Percentiles rank a stretch among this genome's conserved stretches.
Evolutionary conservation across 2,888 invertebrate genomes (phyloP).

Genomic region (Sympetrum striolatum): DNA sequence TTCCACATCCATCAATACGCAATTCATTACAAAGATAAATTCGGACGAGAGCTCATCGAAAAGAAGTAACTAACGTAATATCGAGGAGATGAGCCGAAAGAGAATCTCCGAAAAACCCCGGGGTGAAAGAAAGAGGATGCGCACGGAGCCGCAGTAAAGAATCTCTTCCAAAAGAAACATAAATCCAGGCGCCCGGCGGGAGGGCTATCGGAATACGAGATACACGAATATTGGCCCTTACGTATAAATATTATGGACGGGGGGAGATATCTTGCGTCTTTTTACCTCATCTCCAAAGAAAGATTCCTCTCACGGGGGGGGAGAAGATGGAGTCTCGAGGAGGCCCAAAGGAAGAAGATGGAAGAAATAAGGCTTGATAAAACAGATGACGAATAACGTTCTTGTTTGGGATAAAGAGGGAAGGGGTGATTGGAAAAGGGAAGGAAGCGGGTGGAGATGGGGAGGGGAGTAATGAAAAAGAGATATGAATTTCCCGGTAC

Average conservation of each 20-base stretch:
- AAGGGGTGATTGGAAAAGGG: background rate
- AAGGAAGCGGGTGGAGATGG: background rate
- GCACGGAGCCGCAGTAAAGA: background rate
- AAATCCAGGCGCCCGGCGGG: slow-evolving; percentile 26
- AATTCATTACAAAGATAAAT: no score
- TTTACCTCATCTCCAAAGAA: background rate
- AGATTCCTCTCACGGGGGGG: background rate
- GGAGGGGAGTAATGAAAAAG: slow-evolving; percentile 8
- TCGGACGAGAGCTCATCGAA: background rate
- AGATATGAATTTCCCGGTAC: slow-evolving; percentile 37
- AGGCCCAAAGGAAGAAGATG: background rate
- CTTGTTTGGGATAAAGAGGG: no score
- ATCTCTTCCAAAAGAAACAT: background rate
- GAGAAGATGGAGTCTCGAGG: background rate
- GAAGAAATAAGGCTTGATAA: background rate
- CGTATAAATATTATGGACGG: slow-evolving; percentile 25
- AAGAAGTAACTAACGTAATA: background rate
- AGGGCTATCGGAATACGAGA: slow-evolving; percentile 29
- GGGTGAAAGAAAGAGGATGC: background rate
- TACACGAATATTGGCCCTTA: slow-evolving; percentile 30
- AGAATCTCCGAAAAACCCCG: background rate
- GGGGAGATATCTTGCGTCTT: background rate
- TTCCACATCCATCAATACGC: no score
- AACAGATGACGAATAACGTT: background rate
- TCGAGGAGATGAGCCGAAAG: background rate